phyloP scores from a whole-genome alignment of 2,113 vertebrate genomes.

The Sebastes schlegelii region DNA sequence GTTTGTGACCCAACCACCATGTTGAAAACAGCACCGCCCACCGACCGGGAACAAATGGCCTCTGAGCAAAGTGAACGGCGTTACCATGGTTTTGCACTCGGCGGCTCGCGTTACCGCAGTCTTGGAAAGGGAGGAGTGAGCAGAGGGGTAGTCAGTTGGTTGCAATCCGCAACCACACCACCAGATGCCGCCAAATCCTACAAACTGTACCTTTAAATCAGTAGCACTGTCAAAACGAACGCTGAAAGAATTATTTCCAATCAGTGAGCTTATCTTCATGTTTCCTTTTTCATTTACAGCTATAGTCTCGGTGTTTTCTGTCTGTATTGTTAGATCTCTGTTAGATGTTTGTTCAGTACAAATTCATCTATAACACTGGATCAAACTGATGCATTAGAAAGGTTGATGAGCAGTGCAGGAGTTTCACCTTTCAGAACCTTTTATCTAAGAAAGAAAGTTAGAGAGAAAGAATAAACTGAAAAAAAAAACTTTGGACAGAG shows the following conservation, averaged over 20 bases:
- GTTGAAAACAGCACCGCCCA: too few relatives aligned
- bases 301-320: background rate
- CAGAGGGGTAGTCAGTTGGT: too few relatives aligned
- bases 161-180: too few relatives aligned
- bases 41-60: too few relatives aligned
- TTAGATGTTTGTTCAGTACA: conserved; percentile 2
- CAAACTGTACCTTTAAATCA: background rate
- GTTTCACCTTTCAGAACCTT: too few relatives aligned
- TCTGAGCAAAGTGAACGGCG: too few relatives aligned
- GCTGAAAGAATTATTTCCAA: background rate
- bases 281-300: background rate
- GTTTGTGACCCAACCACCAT: too few relatives aligned
- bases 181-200: too few relatives aligned
- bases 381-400: background rate
- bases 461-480: background rate
- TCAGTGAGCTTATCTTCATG: background rate
- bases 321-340: background rate
- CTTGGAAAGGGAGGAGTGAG: too few relatives aligned
- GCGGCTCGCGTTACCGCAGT: too few relatives aligned
- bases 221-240: conserved; percentile 5
- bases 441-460: background rate
- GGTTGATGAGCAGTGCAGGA: background rate
- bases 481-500: background rate
- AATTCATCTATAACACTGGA: background rate
- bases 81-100: too few relatives aligned